phyloP scores from a whole-genome alignment of 2,113 vertebrate species.

The Dromaius novaehollandiae region DNA sequence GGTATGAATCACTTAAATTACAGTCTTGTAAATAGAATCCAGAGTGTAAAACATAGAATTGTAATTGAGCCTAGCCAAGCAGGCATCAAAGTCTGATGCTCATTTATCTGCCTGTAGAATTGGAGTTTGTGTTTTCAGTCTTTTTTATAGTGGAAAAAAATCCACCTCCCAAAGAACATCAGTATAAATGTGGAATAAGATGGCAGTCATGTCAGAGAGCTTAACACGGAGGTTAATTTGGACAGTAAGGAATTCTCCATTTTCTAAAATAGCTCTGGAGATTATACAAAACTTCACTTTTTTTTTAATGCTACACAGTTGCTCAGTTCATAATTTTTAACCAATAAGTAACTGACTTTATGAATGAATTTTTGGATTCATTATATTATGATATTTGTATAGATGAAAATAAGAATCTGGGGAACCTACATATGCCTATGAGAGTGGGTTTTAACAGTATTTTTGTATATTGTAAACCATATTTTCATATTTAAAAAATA shows the following conservation, averaged over 20 bases:
- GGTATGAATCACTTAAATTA: not conserved
- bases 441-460: not conserved
- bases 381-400: not conserved
- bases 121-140: not conserved
- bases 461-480: fast-evolving
- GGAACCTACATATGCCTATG: not conserved
- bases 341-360: not conserved
- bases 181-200: not conserved
- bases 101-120: not conserved
- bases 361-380: not conserved
- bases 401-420: not conserved
- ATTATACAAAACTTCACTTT: not conserved
- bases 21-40: not conserved
- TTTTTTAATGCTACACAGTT: not conserved
- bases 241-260: not conserved
- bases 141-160: not conserved
- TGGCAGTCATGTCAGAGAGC: not conserved
- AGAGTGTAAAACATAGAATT: not conserved
- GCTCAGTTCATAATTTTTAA: not conserved
- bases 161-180: not conserved
- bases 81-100: not conserved
- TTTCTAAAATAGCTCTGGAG: not conserved
- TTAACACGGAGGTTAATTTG: not conserved
- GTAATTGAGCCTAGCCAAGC: not conserved
- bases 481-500: not conserved